Evolutionary conservation across 2,797 vertebrate genomes (phyloP).

Genomic region (Pangasius macronema): DNA sequence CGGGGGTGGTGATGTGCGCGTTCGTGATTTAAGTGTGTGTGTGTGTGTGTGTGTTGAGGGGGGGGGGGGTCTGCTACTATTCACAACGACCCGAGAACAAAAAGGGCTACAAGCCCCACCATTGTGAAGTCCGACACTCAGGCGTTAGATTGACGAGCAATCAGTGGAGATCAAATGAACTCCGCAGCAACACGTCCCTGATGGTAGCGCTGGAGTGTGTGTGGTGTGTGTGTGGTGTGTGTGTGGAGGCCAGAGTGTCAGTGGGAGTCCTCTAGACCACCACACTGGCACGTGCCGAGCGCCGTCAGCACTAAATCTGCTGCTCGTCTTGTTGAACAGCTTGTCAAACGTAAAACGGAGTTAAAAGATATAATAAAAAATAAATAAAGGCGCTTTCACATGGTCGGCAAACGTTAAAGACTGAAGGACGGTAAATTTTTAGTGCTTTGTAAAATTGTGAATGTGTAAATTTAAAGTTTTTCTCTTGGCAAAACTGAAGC

Average conservation of each 20-base stretch:
- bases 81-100: constrained; percentile 71
- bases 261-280: constrained; percentile 44
- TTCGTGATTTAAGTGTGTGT: constrained; percentile 69
- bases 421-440: neutral
- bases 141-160: constrained; percentile 46
- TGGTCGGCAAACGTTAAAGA: neutral
- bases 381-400: neutral
- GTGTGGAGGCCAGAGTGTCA: constrained; percentile 47
- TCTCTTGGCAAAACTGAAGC: neutral
- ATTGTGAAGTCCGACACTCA: constrained; percentile 65
- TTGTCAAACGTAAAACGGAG: neutral
- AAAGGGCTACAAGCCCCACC: constrained; percentile 63
- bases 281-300: constrained; percentile 51
- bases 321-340: constrained; percentile 1
- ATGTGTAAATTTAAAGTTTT: neutral
- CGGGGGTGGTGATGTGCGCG: constrained; percentile 42
- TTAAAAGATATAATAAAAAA: neutral
- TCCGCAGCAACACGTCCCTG: constrained; percentile 63
- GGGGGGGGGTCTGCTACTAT: constrained; percentile 51
- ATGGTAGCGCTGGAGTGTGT: constrained; percentile 48
- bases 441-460: neutral
- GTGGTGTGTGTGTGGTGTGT: constrained; percentile 34
- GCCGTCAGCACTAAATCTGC: constrained; percentile 38
- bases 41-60: no score
- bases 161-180: constrained; percentile 63